Evolutionary conservation across 2,888 invertebrate species (phyloP).

Genomic region (Adineta ricciae): DNA sequence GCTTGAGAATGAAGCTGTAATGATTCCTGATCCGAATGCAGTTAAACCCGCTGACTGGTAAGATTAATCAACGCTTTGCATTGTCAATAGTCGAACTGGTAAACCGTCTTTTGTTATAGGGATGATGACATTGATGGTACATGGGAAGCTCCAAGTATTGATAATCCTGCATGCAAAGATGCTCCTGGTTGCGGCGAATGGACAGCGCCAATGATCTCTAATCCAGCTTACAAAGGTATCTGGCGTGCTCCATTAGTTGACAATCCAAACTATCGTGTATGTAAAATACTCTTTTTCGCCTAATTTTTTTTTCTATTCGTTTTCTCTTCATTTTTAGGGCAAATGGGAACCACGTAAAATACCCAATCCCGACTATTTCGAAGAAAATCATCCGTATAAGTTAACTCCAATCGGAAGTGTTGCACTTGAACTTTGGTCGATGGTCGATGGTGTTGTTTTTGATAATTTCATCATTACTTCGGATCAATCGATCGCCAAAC

Average conservation of each 20-base stretch:
- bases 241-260: constrained; percentile 66
- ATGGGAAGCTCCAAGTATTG: constrained; percentile 87
- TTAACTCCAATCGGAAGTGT: constrained; percentile 57
- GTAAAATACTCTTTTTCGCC: too few relatives aligned
- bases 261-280: constrained; percentile 54
- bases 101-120: constrained; percentile 51
- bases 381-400: constrained; percentile 75
- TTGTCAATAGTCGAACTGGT: constrained; percentile 22
- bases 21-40: constrained; percentile 71
- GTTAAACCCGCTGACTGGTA: constrained; percentile 75
- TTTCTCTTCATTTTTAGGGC: too few relatives aligned
- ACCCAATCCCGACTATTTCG: constrained; percentile 81
- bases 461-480: constrained; percentile 88
- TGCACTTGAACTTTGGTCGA: constrained; percentile 95
- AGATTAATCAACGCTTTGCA: neutral
- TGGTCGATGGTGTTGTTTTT: constrained; percentile 83
- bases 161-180: constrained; percentile 71
- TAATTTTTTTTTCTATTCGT: too few relatives aligned
- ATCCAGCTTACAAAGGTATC: constrained; percentile 87
- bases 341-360: constrained; percentile 61
- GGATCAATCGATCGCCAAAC: constrained; percentile 63
- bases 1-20: constrained; percentile 79
- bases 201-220: constrained; percentile 70
- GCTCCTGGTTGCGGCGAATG: constrained; percentile 83
- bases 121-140: constrained; percentile 95